phyloP scores from a whole-genome alignment of 2,888 invertebrate genomes.

The Dasypogon diadema region DNA sequence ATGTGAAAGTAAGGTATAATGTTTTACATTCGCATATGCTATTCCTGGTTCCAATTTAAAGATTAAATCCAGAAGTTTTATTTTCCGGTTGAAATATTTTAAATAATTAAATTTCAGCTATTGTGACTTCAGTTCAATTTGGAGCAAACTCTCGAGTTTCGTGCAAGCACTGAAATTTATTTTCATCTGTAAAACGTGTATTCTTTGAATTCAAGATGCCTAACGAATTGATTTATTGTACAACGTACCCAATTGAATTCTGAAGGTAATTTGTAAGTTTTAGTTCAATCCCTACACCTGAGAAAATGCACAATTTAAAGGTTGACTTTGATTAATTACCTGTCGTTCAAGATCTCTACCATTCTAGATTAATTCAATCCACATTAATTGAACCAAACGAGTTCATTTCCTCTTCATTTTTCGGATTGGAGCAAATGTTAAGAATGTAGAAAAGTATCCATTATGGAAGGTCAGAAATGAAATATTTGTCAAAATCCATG shows the following conservation, averaged over 20 bases:
- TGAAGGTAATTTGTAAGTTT: background rate
- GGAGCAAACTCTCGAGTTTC: background rate
- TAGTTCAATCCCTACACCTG: background rate
- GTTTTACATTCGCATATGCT: too few species aligned
- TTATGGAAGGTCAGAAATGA: too few species aligned
- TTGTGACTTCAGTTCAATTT: background rate
- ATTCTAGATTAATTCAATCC: background rate
- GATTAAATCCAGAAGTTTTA: too few species aligned
- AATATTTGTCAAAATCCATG: too few species aligned
- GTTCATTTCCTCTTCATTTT: background rate
- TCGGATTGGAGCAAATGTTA: background rate
- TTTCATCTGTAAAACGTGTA: background rate
- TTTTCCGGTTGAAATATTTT: background rate
- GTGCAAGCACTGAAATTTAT: background rate
- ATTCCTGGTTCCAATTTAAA: too few species aligned
- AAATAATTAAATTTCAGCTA: background rate
- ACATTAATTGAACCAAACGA: background rate
- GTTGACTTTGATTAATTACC: constrained; percentile 3
- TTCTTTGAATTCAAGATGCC: background rate
- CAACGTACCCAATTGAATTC: background rate
- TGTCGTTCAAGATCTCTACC: background rate
- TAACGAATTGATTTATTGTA: constrained; percentile 1
- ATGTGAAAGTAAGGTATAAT: too few species aligned
- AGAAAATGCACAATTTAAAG: background rate
- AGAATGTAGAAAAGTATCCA: too few species aligned